Percentiles rank a stretch among this genome's conserved stretches.
Evolutionary conservation across 2,888 invertebrate species (phyloP).

Genomic region (Cheilosia vernalis): DNA sequence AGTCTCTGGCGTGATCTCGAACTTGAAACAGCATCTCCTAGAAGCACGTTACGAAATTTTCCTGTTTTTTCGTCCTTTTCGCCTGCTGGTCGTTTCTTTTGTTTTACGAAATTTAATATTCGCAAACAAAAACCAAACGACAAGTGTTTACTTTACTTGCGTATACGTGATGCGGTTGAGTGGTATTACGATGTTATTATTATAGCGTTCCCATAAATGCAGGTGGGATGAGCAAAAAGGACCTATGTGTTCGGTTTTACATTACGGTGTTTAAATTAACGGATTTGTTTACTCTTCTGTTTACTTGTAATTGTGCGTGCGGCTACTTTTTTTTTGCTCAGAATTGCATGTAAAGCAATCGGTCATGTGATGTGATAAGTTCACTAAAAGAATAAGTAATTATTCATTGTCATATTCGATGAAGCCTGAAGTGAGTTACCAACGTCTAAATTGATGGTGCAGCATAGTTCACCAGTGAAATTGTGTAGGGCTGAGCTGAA

Average conservation of each 20-base stretch:
- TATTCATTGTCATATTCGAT: conserved; percentile 5
- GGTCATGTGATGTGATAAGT: conserved; percentile 29
- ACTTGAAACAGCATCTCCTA: conserved; percentile 57
- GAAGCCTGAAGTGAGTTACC: conserved; percentile 13
- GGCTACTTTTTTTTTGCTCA: neutral
- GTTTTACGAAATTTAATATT: conserved; percentile 13
- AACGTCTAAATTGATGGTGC: conserved; percentile 4
- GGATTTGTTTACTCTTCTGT: conserved; percentile 37
- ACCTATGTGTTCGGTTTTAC: conserved; percentile 39
- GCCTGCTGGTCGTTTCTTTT: conserved; percentile 6
- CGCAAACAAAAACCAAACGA: conserved; percentile 18
- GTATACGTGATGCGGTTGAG: conserved; percentile 57
- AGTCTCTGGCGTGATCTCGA: conserved; percentile 70
- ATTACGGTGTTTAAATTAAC: conserved; percentile 58
- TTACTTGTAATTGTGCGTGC: conserved; percentile 10
- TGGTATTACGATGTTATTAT: conserved; percentile 33
- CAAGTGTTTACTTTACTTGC: conserved; percentile 37
- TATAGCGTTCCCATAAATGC: conserved; percentile 6
- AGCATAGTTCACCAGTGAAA: conserved; percentile 21
- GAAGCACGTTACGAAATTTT: conserved; percentile 6
- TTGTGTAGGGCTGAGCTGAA: conserved; percentile 1
- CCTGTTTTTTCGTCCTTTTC: conserved; percentile 49
- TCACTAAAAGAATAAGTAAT: conserved; percentile 23
- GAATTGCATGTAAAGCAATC: neutral
- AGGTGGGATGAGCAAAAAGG: conserved; percentile 44